Conservation (phyloP, 2,888 invertebrate species). For the Icerya purchasi region DNA sequence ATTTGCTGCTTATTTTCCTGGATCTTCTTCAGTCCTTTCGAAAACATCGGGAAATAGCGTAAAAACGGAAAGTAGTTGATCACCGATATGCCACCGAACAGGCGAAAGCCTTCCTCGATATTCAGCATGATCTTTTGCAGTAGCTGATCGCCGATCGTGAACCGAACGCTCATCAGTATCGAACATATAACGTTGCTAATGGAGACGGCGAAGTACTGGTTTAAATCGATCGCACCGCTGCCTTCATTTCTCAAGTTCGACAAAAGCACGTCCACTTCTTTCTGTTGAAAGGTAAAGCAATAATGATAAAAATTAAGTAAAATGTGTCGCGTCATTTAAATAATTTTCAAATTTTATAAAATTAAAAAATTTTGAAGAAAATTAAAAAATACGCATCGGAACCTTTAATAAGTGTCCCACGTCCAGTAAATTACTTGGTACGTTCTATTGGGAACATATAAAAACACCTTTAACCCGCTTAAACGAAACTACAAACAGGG, state of each 20-base stretch:
- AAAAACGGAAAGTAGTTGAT: constrained; percentile 67
- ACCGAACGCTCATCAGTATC: constrained; percentile 70
- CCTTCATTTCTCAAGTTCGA: constrained; percentile 32
- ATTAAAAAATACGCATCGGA: too few species aligned
- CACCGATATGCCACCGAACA: constrained; percentile 61
- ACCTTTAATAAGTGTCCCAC: too few species aligned
- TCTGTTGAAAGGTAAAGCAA: too few species aligned
- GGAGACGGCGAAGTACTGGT: constrained; percentile 46
- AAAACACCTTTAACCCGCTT: too few species aligned
- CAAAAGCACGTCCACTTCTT: constrained; percentile 55
- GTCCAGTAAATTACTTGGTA: too few species aligned
- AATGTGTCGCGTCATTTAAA: too few species aligned
- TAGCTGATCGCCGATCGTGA: constrained; percentile 49
- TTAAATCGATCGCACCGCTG: constrained; percentile 42
- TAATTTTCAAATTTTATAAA: too few species aligned
- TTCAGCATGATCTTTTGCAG: constrained; percentile 60
- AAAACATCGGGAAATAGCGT: constrained; percentile 35
- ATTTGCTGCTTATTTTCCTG: constrained; percentile 57
- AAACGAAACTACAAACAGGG: too few species aligned
- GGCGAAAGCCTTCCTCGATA: constrained; percentile 77
- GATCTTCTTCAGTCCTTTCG: constrained; percentile 32
- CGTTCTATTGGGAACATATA: too few species aligned
- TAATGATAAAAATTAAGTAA: too few species aligned
- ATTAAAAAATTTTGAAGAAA: too few species aligned
- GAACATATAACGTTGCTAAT: constrained; percentile 81